Percentiles rank a stretch among this genome's conserved stretches.
These are phyloP conservation scores for Myzus persicae DNA, from an alignment of 1,140 invertebrate genomes.

Conservation along the genomic window DNA sequence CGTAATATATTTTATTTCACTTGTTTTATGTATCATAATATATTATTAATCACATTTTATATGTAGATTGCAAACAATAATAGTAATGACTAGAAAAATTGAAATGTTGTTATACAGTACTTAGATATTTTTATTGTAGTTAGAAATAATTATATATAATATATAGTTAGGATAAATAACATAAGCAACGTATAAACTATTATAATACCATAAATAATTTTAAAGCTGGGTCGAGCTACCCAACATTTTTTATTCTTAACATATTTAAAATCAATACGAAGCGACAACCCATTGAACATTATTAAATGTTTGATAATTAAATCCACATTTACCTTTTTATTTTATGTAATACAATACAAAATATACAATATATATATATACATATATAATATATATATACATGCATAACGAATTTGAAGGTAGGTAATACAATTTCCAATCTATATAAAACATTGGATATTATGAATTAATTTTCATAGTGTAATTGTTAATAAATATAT, in stretches of 20 bases:
- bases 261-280: background rate
- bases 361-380: background rate
- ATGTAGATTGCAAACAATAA: slow-evolving; percentile 15
- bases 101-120: slow-evolving; percentile 1
- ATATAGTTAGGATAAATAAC: background rate
- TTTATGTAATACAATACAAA: background rate
- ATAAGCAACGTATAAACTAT: background rate
- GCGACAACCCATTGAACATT: background rate
- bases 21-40: background rate
- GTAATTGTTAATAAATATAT: background rate
- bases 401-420: background rate
- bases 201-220: slow-evolving; percentile 11
- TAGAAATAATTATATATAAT: slow-evolving; percentile 3
- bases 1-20: slow-evolving; percentile 24
- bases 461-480: background rate
- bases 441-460: background rate
- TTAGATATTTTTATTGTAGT: slow-evolving; percentile 28
- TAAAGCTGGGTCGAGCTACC: background rate
- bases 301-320: background rate
- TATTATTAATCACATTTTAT: background rate
- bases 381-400: background rate
- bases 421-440: background rate
- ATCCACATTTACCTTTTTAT: slow-evolving; percentile 31
- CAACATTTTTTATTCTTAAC: background rate
- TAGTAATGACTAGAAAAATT: background rate